Evolutionary conservation across 2,888 invertebrate species (phyloP), one percentile per base, ranked within the genome.

Genomic region (Lasiommata megera): DNA sequence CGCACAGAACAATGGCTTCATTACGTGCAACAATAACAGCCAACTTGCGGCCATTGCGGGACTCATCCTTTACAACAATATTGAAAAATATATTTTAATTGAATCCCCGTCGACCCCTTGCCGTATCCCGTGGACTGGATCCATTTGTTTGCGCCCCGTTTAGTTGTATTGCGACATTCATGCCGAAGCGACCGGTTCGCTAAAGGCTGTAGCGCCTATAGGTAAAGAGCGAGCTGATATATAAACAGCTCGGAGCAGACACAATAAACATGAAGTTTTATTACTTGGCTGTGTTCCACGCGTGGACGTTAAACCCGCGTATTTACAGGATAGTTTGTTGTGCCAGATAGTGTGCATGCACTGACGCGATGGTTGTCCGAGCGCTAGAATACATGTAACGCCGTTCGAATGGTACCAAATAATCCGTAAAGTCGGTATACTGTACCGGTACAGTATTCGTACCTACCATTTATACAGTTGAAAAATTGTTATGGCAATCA

Each of bases 261-360:
- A 82, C 75, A 84, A 84, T 82, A 85, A 88, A 88, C 89, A 88
- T 85, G 80, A 84, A 84, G 84, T 87, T 88, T 89, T 88, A 89
- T 88, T 84, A 86, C 83, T 89, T 89, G 89, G 89, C 89, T 81
- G 76, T 81, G 85, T 86, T 89, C 89, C 89, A 89, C 84, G 84
- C 83, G 80, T 75, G 81, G 77, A 77, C 80, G 82, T 84, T 84
- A 83, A 86, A 81, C 82, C 82, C 77, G 76, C 74, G 80, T 84
- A 80, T 85, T 83, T 82, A 81, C 82, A 79, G 72, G 75, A 76
- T 76, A 74, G 82, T 79, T 78, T 74, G 77, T 71, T 76, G 80
- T 71, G 69, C 70, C 65, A 66, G 70, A 75, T 70, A 73, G 72
- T 64, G 58, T 50, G 37, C 48, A 53, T 60, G 46, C 47, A 56